These are phyloP conservation scores for Amblyornis subalaris DNA, from an alignment of 2,113 vertebrate species.

Conservation along the genomic window DNA sequence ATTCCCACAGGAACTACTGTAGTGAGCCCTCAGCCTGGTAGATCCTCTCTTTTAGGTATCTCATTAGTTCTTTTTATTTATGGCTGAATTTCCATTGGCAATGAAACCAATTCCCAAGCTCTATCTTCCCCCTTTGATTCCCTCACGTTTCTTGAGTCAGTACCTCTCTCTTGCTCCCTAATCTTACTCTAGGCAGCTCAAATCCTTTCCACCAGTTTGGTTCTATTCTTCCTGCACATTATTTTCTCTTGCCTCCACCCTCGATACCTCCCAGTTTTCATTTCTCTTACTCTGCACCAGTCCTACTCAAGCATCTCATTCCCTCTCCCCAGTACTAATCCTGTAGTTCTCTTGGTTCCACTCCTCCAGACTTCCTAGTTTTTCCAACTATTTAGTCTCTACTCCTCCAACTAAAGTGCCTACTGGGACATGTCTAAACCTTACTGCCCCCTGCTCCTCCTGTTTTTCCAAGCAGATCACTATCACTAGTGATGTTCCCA, in stretches of 20 bases:
- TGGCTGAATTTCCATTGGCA: not conserved
- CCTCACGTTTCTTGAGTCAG: not conserved
- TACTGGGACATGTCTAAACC: not conserved
- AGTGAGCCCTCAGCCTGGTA: rapidly evolving
- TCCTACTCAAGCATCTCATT: not conserved
- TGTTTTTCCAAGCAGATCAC: not conserved
- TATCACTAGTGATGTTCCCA: not conserved
- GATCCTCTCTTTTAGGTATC: not conserved
- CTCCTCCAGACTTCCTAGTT: not conserved
- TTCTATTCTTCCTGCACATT: not conserved
- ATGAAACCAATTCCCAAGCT: not conserved
- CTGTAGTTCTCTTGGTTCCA: not conserved
- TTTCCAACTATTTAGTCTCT: not conserved
- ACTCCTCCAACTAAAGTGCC: not conserved
- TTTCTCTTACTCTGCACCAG: not conserved
- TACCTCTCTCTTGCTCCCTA: not conserved
- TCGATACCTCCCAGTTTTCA: not conserved
- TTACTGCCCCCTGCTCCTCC: not conserved
- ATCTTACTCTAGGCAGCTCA: not conserved
- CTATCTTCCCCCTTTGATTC: not conserved
- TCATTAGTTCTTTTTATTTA: not conserved
- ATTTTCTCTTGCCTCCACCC: not conserved
- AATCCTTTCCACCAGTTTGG: not conserved
- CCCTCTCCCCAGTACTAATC: not conserved
- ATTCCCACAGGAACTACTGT: not conserved